phyloP scores from a whole-genome alignment of 2,888 invertebrate species.

The Boloria selene region DNA sequence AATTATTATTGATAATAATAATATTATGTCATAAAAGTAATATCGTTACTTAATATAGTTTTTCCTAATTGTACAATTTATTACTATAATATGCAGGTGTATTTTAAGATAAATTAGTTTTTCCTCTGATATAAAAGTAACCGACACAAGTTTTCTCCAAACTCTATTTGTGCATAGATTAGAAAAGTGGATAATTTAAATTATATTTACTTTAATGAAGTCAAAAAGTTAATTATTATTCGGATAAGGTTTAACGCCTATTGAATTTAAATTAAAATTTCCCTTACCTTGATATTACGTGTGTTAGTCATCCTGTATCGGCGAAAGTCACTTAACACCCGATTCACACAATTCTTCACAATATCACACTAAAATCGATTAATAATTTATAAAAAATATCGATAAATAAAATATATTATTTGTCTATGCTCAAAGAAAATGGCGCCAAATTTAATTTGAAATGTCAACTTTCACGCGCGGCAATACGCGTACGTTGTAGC shows the following conservation, averaged over 20 bases:
- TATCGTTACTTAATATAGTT: too few species aligned
- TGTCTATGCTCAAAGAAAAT: constrained; percentile 24
- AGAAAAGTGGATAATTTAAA: too few species aligned
- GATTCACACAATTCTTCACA: constrained; percentile 54
- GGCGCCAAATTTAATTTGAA: constrained; percentile 52
- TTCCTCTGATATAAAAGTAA: too few species aligned
- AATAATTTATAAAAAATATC: constrained; percentile 12
- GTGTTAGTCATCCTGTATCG: constrained; percentile 64
- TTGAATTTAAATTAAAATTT: constrained; percentile 22
- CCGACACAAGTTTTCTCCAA: too few species aligned
- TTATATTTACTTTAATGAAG: too few species aligned
- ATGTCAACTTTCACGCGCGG: constrained; percentile 60
- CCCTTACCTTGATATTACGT: constrained; percentile 64
- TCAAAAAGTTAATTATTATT: too few species aligned
- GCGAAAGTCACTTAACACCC: constrained; percentile 66
- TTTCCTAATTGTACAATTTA: too few species aligned
- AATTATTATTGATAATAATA: too few species aligned
- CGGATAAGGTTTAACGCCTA: background rate
- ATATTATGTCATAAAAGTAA: too few species aligned
- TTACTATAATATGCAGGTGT: too few species aligned
- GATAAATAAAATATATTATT: constrained; percentile 18
- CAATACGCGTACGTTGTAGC: constrained; percentile 55
- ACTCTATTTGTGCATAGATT: too few species aligned
- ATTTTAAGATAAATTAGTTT: too few species aligned
- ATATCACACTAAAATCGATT: constrained; percentile 43